Evolutionary conservation across 2,113 vertebrate species (phyloP).

Genomic region (Balaenoptera acutorostrata): DNA sequence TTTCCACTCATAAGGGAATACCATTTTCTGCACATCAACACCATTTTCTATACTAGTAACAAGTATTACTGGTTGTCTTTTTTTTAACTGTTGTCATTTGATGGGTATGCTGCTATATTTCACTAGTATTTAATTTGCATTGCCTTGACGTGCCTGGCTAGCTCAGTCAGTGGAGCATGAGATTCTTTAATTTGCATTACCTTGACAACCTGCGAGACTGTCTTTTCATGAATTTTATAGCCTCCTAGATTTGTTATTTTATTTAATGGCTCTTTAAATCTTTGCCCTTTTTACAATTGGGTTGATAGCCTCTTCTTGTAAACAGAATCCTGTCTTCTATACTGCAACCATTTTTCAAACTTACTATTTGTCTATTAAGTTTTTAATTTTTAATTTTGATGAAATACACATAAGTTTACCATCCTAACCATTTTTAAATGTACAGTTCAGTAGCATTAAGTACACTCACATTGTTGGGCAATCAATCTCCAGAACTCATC

Average conservation of each 20-base stretch:
- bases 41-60: background rate
- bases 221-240: background rate
- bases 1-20: background rate
- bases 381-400: too few species aligned
- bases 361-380: background rate
- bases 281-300: background rate
- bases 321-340: background rate
- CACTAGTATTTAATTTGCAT: background rate
- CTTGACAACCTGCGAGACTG: background rate
- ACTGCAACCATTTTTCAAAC: background rate
- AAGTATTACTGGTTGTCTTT: background rate
- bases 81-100: background rate
- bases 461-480: background rate
- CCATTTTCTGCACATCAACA: background rate
- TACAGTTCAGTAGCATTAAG: background rate
- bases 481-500: background rate
- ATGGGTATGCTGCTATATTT: background rate
- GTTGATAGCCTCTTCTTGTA: background rate
- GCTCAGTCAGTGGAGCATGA: background rate
- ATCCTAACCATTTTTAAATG: background rate
- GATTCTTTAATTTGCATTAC: background rate
- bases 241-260: background rate
- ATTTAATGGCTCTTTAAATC: background rate
- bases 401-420: background rate
- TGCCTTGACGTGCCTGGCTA: background rate